phyloP scores from a whole-genome alignment of 1,140 invertebrate genomes.

The Drosophila ohnishii region DNA sequence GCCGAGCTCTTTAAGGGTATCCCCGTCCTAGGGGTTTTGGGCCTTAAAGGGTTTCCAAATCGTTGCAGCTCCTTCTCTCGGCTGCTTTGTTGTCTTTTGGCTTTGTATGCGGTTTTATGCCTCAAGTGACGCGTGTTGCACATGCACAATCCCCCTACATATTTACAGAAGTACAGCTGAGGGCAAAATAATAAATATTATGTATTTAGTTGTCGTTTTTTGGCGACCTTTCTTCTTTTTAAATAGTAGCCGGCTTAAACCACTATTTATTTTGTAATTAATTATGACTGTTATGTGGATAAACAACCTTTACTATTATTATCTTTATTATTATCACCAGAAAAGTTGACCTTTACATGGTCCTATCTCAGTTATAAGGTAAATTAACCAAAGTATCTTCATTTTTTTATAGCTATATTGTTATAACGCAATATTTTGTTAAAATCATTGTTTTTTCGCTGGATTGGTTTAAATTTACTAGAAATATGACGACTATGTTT shows the following conservation, averaged over 20 bases:
- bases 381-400: not conserved
- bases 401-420: not conserved
- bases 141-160: constrained; percentile 30
- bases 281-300: not conserved
- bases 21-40: not conserved
- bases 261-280: not conserved
- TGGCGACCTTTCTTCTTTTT: too few species aligned
- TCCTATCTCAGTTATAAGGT: not conserved
- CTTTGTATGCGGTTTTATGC: constrained; percentile 55
- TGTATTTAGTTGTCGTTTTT: not conserved
- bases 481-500: too few species aligned
- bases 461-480: not conserved
- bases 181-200: not conserved
- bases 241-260: too few species aligned
- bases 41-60: constrained; percentile 12
- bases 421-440: not conserved
- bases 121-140: constrained; percentile 53
- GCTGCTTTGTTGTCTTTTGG: constrained; percentile 21
- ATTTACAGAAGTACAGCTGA: constrained; percentile 6
- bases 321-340: too few species aligned
- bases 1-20: constrained; percentile 10
- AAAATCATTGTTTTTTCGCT: not conserved
- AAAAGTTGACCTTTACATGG: not conserved
- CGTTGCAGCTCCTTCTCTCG: constrained; percentile 8
- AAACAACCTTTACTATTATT: too few species aligned